A percentile compares a stretch with the other conserved stretches of the same genome.
These are phyloP conservation scores for Ormia ochracea DNA, from an alignment of 2,888 invertebrate genomes.

Conservation along the genomic window DNA sequence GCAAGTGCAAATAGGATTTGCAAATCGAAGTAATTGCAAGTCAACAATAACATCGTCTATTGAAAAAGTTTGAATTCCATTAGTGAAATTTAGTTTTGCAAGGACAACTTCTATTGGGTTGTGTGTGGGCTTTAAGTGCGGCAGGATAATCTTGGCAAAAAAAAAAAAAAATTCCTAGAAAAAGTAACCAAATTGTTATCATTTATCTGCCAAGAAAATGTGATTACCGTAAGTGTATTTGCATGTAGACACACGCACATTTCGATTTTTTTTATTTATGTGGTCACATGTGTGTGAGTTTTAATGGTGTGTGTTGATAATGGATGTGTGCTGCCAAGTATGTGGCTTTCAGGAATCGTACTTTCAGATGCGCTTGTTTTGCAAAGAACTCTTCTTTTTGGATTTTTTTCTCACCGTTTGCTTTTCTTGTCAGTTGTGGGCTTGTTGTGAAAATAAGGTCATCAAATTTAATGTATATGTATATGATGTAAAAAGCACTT, in stretches of 20 bases:
- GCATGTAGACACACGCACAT: background rate
- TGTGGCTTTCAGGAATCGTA: background rate
- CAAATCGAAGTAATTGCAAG: background rate
- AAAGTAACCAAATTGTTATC: constrained; percentile 28
- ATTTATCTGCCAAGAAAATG: constrained; percentile 58
- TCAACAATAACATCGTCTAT: background rate
- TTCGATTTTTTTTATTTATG: background rate
- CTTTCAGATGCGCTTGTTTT: constrained; percentile 14
- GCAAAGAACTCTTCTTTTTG: background rate
- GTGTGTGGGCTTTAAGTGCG: background rate
- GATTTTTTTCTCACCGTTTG: background rate
- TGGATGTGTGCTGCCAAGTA: background rate
- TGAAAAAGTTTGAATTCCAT: constrained; percentile 25
- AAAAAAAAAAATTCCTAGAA: background rate
- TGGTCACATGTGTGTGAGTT: constrained; percentile 9
- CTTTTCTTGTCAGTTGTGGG: constrained; percentile 3
- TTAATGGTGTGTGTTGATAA: constrained; percentile 7
- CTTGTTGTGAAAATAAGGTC: constrained; percentile 24
- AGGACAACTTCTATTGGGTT: background rate
- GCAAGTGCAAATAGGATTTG: background rate
- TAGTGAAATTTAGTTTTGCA: constrained; percentile 24
- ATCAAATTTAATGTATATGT: constrained; percentile 50
- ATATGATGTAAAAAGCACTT: constrained; percentile 43
- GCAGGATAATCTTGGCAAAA: background rate
- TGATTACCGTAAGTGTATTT: constrained; percentile 56